These are phyloP conservation scores for Podargus strigoides DNA, from an alignment of 2,797 vertebrate genomes.

Conservation along the genomic window DNA sequence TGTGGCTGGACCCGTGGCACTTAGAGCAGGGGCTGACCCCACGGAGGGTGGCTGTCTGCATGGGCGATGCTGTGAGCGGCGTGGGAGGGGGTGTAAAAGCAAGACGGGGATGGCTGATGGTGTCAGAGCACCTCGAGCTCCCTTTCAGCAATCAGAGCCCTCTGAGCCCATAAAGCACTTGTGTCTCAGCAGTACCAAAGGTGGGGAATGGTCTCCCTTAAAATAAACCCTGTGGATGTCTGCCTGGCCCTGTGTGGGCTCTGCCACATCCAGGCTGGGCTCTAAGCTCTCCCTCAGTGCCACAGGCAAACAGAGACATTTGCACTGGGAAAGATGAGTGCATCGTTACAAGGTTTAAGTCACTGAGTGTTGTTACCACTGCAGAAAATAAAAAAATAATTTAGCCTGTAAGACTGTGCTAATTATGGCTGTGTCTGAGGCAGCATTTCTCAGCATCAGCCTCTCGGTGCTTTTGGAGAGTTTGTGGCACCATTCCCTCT, in stretches of 20 bases:
- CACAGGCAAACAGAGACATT: background rate
- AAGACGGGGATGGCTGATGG: background rate
- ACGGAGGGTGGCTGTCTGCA: fast-evolving
- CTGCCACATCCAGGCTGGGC: background rate
- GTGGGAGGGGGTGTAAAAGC: background rate
- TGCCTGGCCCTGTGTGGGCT: fast-evolving
- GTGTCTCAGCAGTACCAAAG: background rate
- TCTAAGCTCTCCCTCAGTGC: background rate
- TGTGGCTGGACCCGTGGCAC: background rate
- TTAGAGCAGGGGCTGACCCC: background rate
- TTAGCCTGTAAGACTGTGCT: background rate
- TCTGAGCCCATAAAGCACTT: background rate
- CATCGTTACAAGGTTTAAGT: background rate
- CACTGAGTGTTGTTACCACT: background rate
- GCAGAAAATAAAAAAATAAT: background rate
- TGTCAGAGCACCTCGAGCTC: background rate
- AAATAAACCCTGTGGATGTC: background rate
- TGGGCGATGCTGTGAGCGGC: fast-evolving
- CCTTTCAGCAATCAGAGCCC: background rate
- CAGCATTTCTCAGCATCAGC: background rate
- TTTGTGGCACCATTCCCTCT: background rate
- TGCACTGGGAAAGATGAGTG: fast-evolving
- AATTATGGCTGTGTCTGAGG: background rate
- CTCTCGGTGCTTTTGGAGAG: background rate
- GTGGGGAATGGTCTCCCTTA: background rate